Evolutionary conservation across 2,113 vertebrate species (phyloP).

Genomic region (Pterocles gutturalis): DNA sequence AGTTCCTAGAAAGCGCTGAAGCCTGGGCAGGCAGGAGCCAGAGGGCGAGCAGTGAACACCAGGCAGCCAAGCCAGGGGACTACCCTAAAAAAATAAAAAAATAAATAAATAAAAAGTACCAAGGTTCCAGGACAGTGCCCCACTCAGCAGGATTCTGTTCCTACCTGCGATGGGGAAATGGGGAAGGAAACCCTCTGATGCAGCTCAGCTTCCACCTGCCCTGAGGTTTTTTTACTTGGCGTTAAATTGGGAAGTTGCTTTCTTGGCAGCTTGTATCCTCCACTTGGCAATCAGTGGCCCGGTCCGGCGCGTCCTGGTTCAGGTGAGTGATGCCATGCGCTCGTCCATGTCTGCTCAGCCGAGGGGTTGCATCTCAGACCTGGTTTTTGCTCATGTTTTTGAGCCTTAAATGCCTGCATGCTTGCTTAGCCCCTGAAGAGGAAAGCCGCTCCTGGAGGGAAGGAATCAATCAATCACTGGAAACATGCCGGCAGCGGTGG

Average conservation of each 20-base stretch:
- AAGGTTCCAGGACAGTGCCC: not conserved
- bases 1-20: slow-evolving; percentile 16
- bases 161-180: not conserved
- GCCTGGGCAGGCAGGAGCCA: not conserved
- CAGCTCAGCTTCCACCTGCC: not conserved
- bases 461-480: not conserved
- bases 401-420: not conserved
- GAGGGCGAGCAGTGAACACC: not conserved
- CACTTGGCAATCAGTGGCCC: slow-evolving; percentile 34
- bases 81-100: not conserved
- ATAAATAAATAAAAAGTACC: not conserved
- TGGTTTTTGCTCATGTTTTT: not conserved
- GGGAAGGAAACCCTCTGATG: not conserved
- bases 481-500: accelerated
- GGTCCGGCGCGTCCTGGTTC: not conserved
- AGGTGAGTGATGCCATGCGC: not conserved
- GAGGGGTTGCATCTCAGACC: not conserved
- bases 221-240: not conserved
- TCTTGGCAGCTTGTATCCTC: not conserved
- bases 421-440: not conserved
- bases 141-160: not conserved
- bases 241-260: not conserved
- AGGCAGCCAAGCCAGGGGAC: not conserved
- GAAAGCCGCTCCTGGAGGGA: not conserved
- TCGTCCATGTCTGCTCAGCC: accelerated